A percentile compares a stretch with the other conserved stretches of the same genome.
phyloP scores from a whole-genome alignment of 2,888 invertebrate genomes.

The Cheilosia soror region DNA sequence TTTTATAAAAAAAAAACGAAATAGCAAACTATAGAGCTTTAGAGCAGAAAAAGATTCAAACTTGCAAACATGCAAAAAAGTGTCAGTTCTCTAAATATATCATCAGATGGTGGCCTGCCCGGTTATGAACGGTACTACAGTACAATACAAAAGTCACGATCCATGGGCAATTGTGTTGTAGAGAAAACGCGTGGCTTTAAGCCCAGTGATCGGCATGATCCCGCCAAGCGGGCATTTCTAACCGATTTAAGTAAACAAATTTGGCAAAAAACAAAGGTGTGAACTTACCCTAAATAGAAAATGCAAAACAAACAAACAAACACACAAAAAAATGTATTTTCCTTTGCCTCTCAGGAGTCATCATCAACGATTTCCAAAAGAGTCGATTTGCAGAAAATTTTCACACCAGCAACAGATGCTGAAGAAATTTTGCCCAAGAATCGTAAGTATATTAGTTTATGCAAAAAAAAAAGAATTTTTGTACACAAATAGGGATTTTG shows the following conservation, averaged over 20 bases:
- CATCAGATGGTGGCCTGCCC: conserved; percentile 43
- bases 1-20: background rate
- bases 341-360: conserved; percentile 77
- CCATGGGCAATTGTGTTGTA: conserved; percentile 86
- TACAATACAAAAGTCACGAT: conserved; percentile 83
- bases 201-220: conserved; percentile 92
- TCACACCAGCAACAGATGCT: conserved; percentile 94
- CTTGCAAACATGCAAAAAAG: conserved; percentile 63
- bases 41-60: background rate
- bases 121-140: conserved; percentile 42
- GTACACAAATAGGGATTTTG: conserved; percentile 47
- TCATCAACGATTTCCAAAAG: conserved; percentile 84
- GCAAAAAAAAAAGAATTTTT: conserved; percentile 17
- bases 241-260: conserved; percentile 92
- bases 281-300: conserved; percentile 78
- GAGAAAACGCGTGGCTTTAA: conserved; percentile 91
- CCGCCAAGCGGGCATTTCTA: conserved; percentile 91
- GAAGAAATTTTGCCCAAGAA: conserved; percentile 91
- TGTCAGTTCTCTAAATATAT: conserved; percentile 66
- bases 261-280: conserved; percentile 84
- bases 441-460: conserved; percentile 84
- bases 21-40: background rate
- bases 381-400: conserved; percentile 93
- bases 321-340: conserved; percentile 36
- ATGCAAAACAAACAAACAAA: conserved; percentile 26